Conservation (phyloP, 2,113 vertebrate species). For the Pedionomus torquatus region DNA sequence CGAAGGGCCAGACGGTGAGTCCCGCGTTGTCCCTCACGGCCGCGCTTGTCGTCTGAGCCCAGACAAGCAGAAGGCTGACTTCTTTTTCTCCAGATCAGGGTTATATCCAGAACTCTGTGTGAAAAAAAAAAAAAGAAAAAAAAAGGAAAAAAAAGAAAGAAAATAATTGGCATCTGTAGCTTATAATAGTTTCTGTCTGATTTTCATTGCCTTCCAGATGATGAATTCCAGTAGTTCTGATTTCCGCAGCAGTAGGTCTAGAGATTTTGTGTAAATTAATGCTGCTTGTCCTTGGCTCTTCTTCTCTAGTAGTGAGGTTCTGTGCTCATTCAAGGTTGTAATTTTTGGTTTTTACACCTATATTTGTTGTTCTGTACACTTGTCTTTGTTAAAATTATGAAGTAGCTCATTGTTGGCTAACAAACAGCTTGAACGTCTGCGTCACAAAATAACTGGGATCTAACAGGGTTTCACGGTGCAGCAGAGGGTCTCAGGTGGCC, state of each 20-base stretch:
- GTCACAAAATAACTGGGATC: not conserved
- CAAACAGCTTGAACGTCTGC: not conserved
- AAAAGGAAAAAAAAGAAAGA: no score
- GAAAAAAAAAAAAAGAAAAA: not conserved
- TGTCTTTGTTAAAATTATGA: not conserved
- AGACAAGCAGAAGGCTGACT: not conserved
- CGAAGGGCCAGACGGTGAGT: slow-evolving; percentile 81
- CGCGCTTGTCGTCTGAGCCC: not conserved
- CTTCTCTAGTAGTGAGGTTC: not conserved
- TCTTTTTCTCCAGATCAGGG: not conserved
- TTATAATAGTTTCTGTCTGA: not conserved
- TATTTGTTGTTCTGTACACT: not conserved
- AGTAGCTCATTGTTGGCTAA: not conserved
- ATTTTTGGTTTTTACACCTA: not conserved
- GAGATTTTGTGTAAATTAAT: not conserved
- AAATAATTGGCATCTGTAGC: not conserved
- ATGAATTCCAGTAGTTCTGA: not conserved
- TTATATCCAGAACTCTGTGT: not conserved
- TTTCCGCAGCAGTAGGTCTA: not conserved
- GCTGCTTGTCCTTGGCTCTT: not conserved
- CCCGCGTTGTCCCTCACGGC: not conserved
- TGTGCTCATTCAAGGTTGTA: not conserved
- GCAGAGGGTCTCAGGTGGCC: not conserved
- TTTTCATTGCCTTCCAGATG: not conserved
- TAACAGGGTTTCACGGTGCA: not conserved